Conservation (phyloP, 2,797 vertebrate species). For the Scleropages formosus region DNA sequence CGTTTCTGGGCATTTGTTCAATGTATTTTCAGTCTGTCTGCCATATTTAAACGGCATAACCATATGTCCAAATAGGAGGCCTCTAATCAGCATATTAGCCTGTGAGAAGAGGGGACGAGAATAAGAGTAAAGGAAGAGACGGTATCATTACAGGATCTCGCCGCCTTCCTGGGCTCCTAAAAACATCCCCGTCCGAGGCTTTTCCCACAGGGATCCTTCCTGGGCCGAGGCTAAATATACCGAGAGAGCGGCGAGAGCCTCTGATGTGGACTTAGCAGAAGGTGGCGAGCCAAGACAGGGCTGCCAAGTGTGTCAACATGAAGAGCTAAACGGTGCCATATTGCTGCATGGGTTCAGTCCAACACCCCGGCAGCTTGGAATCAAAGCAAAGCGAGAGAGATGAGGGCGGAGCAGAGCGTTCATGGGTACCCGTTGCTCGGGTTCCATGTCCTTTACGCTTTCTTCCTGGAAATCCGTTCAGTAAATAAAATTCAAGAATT, state of each 20-base stretch:
- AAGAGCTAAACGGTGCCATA: constrained; percentile 29
- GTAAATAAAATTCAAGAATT: too few relatives aligned
- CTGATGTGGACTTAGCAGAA: constrained; percentile 29
- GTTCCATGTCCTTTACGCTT: too few relatives aligned
- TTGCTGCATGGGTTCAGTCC: background rate
- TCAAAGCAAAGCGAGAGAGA: background rate
- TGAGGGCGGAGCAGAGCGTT: background rate
- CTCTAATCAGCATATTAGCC: background rate
- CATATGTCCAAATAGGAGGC: background rate
- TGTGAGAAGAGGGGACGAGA: constrained; percentile 11
- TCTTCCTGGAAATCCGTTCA: too few relatives aligned
- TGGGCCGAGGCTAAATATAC: constrained; percentile 47
- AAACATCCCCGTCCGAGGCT: constrained; percentile 24
- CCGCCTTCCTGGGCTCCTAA: constrained; percentile 28
- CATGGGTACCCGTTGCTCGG: too few relatives aligned
- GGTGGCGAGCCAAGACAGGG: constrained; percentile 22
- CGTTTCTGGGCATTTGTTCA: background rate
- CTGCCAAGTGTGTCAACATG: constrained; percentile 55
- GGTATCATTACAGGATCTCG: constrained; percentile 42
- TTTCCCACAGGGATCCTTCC: constrained; percentile 46
- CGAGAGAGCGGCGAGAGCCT: constrained; percentile 8
- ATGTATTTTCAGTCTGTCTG: background rate
- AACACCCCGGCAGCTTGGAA: constrained; percentile 1
- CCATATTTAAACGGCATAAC: background rate
- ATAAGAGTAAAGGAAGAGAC: constrained; percentile 29